Percentiles rank a stretch among this genome's conserved stretches.
phyloP scores from a whole-genome alignment of 2,888 invertebrate species.

The Listrodromus nycthemerus region DNA sequence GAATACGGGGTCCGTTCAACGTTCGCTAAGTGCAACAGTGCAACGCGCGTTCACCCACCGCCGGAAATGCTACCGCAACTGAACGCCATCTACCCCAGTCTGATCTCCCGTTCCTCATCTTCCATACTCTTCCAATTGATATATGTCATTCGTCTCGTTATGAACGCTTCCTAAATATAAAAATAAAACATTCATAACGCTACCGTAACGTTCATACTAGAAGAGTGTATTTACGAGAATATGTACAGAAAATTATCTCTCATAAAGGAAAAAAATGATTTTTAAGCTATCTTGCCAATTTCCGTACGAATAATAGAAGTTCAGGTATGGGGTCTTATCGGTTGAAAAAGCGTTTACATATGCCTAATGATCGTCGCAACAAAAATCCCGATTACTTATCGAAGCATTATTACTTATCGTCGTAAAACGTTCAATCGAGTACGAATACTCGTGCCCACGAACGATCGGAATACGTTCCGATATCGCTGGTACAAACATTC shows the following conservation, averaged over 20 bases:
- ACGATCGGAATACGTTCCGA: slow-evolving; percentile 1
- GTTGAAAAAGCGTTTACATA: slow-evolving; percentile 53
- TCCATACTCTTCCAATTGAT: slow-evolving; percentile 51
- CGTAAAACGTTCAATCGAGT: slow-evolving; percentile 56
- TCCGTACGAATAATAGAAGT: not conserved
- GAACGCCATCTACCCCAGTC: slow-evolving; percentile 51
- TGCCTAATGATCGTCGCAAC: slow-evolving; percentile 38
- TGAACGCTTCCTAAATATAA: slow-evolving; percentile 13
- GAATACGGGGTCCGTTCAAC: slow-evolving; percentile 24
- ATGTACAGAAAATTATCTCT: not conserved
- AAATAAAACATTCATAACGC: not conserved
- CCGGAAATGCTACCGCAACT: slow-evolving; percentile 65
- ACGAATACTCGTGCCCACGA: slow-evolving; percentile 14
- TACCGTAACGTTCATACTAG: not conserved
- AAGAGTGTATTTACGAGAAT: not conserved
- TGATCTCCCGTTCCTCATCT: slow-evolving; percentile 41
- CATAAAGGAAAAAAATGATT: not conserved
- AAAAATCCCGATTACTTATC: slow-evolving; percentile 51
- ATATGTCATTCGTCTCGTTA: slow-evolving; percentile 42
- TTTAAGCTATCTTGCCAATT: not conserved
- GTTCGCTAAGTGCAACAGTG: slow-evolving; percentile 48
- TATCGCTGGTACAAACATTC: not conserved
- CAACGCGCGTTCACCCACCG: slow-evolving; percentile 48
- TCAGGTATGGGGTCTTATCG: slow-evolving; percentile 50
- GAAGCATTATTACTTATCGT: slow-evolving; percentile 47